phyloP scores from a whole-genome alignment of 2,797 vertebrate genomes.

The Sebastes trivittatus region DNA sequence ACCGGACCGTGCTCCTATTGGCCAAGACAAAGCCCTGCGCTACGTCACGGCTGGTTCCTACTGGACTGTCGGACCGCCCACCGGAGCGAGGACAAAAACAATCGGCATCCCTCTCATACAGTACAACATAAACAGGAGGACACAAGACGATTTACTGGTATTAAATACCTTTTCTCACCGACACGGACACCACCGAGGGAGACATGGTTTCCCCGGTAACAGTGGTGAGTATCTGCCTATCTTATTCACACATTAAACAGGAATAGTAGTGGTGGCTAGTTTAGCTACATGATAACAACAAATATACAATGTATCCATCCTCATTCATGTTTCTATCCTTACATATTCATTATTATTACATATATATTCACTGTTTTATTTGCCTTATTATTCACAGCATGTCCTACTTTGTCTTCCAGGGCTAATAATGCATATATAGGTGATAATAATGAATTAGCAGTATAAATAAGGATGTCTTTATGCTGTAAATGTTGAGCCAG shows the following conservation, averaged over 20 bases:
- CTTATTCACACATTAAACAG: neutral
- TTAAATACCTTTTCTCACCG: neutral
- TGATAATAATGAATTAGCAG: neutral
- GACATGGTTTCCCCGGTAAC: slow-evolving; percentile 86
- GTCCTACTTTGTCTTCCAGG: slow-evolving; percentile 5
- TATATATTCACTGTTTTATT: neutral
- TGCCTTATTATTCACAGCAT: neutral
- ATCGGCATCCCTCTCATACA: slow-evolving; percentile 64
- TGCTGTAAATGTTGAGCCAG: neutral
- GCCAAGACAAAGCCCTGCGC: slow-evolving; percentile 24
- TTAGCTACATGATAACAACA: slow-evolving; percentile 33
- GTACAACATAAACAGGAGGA: slow-evolving; percentile 36
- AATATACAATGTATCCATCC: neutral
- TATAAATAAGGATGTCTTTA: neutral
- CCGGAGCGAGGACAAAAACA: slow-evolving; percentile 82
- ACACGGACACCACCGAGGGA: slow-evolving; percentile 15
- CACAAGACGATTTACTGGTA: neutral
- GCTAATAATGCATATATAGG: neutral
- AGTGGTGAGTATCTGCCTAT: slow-evolving; percentile 77
- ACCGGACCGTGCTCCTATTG: slow-evolving; percentile 54
- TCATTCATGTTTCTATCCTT: neutral
- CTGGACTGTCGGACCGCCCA: slow-evolving; percentile 67
- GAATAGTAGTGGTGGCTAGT: neutral
- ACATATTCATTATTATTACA: rapidly evolving
- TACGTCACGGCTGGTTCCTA: slow-evolving; percentile 25